Conservation (phyloP, 1,140 invertebrate genomes). For the Glossosoma conforme region DNA sequence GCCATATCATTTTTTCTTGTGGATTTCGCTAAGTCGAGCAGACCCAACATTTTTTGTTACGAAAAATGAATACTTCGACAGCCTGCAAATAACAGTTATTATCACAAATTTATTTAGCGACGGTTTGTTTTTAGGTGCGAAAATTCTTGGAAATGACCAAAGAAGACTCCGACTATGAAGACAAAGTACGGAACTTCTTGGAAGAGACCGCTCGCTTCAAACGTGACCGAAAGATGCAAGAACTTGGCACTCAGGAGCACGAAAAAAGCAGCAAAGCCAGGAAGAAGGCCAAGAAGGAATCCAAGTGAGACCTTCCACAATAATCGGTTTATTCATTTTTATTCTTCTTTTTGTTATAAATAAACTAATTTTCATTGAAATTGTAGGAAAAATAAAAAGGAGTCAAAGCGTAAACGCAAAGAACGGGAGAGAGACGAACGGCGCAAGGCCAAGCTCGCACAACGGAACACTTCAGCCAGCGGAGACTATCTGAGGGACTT, state of each 20-base stretch:
- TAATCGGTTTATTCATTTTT: conserved; percentile 7
- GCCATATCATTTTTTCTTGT: too few species aligned
- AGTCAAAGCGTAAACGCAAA: conserved; percentile 62
- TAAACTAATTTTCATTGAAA: conserved; percentile 1
- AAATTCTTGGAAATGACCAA: conserved; percentile 73
- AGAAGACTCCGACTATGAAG: conserved; percentile 77
- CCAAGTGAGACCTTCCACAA: conserved; percentile 23
- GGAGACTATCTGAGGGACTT: conserved; percentile 55
- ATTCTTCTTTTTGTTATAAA: conserved; percentile 1
- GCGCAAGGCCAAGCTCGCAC: conserved; percentile 44
- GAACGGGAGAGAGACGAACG: conserved; percentile 51
- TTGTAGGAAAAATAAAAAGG: conserved; percentile 61
- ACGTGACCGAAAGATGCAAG: conserved; percentile 62
- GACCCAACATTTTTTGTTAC: too few species aligned
- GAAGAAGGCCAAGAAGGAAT: conserved; percentile 47
- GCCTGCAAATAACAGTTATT: too few species aligned
- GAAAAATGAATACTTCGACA: too few species aligned
- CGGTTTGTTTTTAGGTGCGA: conserved; percentile 58
- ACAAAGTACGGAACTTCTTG: conserved; percentile 75
- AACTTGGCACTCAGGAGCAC: conserved; percentile 57
- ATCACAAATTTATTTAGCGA: too few species aligned
- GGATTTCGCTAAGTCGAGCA: too few species aligned
- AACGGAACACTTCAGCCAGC: conserved; percentile 41
- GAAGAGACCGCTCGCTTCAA: conserved; percentile 76
- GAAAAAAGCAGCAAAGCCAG: conserved; percentile 69